Percentiles rank a stretch among this genome's conserved stretches.
phyloP scores from a whole-genome alignment of 2,888 invertebrate genomes.

The Prenolepis imparis region DNA sequence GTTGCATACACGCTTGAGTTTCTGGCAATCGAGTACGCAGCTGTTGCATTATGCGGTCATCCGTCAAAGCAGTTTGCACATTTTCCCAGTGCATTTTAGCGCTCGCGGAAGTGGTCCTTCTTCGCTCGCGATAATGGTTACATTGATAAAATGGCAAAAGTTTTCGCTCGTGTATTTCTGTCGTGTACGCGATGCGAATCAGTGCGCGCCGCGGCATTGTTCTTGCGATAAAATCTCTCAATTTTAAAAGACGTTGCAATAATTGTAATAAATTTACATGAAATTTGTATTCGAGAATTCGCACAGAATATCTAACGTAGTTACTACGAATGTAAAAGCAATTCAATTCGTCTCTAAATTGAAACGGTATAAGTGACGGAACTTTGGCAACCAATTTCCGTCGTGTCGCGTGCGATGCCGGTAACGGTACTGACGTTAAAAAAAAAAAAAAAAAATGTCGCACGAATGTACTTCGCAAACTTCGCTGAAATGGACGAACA shows the following conservation, averaged over 20 bases:
- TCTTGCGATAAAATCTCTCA: constrained; percentile 7
- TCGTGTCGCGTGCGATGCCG: constrained; percentile 50
- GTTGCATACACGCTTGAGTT: constrained; percentile 1
- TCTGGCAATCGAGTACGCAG: constrained; percentile 43
- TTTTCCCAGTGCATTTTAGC: constrained; percentile 50
- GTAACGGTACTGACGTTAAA: constrained; percentile 60
- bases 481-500: constrained; percentile 46
- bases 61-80: constrained; percentile 55
- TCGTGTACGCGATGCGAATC: neutral
- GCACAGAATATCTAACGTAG: neutral
- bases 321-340: neutral
- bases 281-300: constrained; percentile 1
- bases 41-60: constrained; percentile 50
- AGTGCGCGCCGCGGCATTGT: neutral
- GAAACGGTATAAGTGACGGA: constrained; percentile 52
- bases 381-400: constrained; percentile 61
- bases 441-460: constrained; percentile 63
- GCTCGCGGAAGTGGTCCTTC: constrained; percentile 42
- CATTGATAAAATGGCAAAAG: constrained; percentile 53
- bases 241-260: constrained; percentile 6
- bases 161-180: neutral
- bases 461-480: constrained; percentile 58
- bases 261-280: constrained; percentile 5
- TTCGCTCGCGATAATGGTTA: constrained; percentile 46
- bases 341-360: constrained; percentile 43